Conservation (phyloP, 1,140 invertebrate species). For the Elymnias hypermnestra region DNA sequence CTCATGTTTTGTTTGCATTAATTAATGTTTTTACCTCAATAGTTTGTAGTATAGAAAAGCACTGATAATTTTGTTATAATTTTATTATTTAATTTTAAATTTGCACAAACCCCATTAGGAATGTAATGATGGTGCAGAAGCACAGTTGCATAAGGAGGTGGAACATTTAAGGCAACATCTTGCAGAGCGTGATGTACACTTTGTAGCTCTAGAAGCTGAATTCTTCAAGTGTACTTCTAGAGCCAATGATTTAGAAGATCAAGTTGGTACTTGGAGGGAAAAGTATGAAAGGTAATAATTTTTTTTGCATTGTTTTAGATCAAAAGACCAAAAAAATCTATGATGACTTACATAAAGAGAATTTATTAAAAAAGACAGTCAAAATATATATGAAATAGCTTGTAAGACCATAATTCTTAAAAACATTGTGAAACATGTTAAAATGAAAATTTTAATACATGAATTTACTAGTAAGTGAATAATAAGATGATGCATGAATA, state of each 20-base stretch:
- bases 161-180: slow-evolving; percentile 89
- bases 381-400: too few species aligned
- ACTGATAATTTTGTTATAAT: slow-evolving; percentile 1
- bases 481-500: too few species aligned
- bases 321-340: too few species aligned
- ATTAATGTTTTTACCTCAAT: neutral
- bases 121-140: slow-evolving; percentile 58
- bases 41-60: neutral
- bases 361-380: too few species aligned
- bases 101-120: slow-evolving; percentile 57
- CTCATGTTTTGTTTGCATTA: slow-evolving; percentile 22
- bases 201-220: slow-evolving; percentile 89
- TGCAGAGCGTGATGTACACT: slow-evolving; percentile 87
- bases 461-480: too few species aligned
- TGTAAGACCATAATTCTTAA: too few species aligned
- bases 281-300: slow-evolving; percentile 88
- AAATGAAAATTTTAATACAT: too few species aligned
- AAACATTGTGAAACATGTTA: too few species aligned
- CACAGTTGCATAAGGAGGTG: slow-evolving; percentile 90
- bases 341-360: too few species aligned
- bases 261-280: slow-evolving; percentile 91
- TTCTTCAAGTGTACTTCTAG: slow-evolving; percentile 88
- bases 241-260: slow-evolving; percentile 87
- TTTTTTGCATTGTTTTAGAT: too few species aligned
- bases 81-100: slow-evolving; percentile 36